phyloP scores from a whole-genome alignment of 2,888 invertebrate species.

The Embidobia sp. region DNA sequence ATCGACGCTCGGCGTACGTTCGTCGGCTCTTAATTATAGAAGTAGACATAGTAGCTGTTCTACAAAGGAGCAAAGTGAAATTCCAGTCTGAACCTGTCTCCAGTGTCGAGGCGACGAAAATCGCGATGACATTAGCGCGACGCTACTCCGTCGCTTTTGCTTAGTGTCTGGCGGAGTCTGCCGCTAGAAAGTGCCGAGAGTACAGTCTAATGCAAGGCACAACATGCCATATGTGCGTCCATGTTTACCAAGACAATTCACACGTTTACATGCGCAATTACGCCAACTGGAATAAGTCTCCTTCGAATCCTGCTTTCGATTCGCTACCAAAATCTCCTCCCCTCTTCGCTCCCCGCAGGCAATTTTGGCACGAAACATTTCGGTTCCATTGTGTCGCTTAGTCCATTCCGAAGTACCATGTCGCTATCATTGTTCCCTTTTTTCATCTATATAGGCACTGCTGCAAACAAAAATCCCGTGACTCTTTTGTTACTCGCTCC shows the following conservation, averaged over 20 bases:
- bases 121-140: constrained; percentile 53
- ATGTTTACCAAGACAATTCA: constrained; percentile 68
- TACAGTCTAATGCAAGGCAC: constrained; percentile 10
- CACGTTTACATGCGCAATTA: constrained; percentile 67
- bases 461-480: constrained; percentile 10
- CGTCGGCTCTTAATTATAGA: constrained; percentile 11
- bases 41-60: constrained; percentile 25
- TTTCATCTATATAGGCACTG: constrained; percentile 34
- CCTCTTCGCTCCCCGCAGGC: constrained; percentile 37
- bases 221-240: constrained; percentile 40
- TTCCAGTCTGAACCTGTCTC: constrained; percentile 47
- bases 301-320: constrained; percentile 29
- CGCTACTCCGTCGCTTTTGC: constrained; percentile 32
- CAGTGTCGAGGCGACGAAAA: constrained; percentile 36
- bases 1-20: constrained; percentile 9
- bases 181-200: constrained; percentile 1
- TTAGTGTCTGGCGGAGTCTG: constrained; percentile 28
- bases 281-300: constrained; percentile 48
- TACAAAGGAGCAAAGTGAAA: constrained; percentile 52
- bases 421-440: constrained; percentile 35
- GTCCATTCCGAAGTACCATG: constrained; percentile 62
- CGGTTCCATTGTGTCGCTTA: constrained; percentile 64
- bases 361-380: constrained; percentile 60
- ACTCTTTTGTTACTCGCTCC: constrained; percentile 17
- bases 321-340: constrained; percentile 45